These are phyloP conservation scores for Burhinus bistriatus DNA, from an alignment of 2,113 vertebrate species.

Conservation along the genomic window DNA sequence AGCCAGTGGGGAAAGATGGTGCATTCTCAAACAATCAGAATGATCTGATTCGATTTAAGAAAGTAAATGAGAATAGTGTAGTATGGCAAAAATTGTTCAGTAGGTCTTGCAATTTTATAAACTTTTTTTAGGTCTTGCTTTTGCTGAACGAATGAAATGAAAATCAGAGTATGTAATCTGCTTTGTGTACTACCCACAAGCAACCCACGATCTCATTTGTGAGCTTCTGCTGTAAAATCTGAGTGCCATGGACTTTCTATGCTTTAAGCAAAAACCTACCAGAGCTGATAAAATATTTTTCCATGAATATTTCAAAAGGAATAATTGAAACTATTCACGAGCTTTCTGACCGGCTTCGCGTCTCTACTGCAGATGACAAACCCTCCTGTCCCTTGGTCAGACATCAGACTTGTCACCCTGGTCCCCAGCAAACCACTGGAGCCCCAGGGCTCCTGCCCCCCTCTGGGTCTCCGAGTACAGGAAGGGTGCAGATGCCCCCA, in stretches of 20 bases:
- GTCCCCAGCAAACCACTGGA: accelerated
- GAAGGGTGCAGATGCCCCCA: too few relatives aligned
- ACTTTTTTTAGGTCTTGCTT: not conserved
- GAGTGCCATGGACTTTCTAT: not conserved
- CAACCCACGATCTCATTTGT: not conserved
- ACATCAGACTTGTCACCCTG: not conserved
- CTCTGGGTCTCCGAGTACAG: accelerated
- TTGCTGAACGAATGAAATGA: not conserved
- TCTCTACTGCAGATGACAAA: not conserved
- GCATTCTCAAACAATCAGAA: accelerated
- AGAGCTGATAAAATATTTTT: not conserved
- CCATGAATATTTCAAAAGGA: not conserved
- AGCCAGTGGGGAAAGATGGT: accelerated
- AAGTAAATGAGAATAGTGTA: not conserved
- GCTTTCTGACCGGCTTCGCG: not conserved
- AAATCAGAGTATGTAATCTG: not conserved
- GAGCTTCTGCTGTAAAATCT: not conserved
- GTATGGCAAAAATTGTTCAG: not conserved
- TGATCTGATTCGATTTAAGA: not conserved
- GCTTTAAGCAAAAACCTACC: not conserved
- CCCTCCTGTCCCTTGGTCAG: too few relatives aligned
- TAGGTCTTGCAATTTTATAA: not conserved
- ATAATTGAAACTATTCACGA: too few relatives aligned
- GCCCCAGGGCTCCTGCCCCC: not conserved
- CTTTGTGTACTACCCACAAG: not conserved